phyloP scores from a whole-genome alignment of 2,888 invertebrate species.

The Apamea anceps region DNA sequence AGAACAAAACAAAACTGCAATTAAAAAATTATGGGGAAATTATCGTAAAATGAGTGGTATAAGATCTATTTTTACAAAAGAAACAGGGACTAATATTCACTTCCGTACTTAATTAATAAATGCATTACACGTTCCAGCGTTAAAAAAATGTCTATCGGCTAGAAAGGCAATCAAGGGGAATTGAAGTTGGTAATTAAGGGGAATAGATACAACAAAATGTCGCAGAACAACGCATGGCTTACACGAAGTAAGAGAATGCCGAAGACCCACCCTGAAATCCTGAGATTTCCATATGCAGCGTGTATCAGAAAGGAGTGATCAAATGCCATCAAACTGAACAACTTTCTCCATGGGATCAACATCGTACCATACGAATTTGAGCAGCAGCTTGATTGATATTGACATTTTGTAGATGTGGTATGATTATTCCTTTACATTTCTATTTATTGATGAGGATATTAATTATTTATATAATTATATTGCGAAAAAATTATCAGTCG shows the following conservation, averaged over 20 bases:
- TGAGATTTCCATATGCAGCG: background rate
- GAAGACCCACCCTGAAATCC: slow-evolving; percentile 6
- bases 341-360: too few relatives aligned
- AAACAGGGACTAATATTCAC: background rate
- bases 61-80: background rate
- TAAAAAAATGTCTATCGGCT: slow-evolving; percentile 46
- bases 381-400: too few relatives aligned
- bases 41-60: background rate
- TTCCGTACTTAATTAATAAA: slow-evolving; percentile 26
- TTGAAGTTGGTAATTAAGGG: slow-evolving; percentile 58
- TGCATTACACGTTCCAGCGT: slow-evolving; percentile 30
- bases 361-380: too few relatives aligned
- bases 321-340: too few relatives aligned
- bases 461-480: too few relatives aligned
- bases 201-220: slow-evolving; percentile 64
- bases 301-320: too few relatives aligned
- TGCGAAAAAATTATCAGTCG: too few relatives aligned
- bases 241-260: slow-evolving; percentile 2
- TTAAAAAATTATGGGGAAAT: background rate
- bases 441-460: too few relatives aligned
- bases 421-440: too few relatives aligned
- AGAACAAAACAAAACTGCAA: background rate
- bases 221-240: slow-evolving; percentile 24
- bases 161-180: slow-evolving; percentile 39
- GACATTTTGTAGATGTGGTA: too few relatives aligned